phyloP scores from a whole-genome alignment of 2,888 invertebrate genomes.

The Drosophila subquinaria region DNA sequence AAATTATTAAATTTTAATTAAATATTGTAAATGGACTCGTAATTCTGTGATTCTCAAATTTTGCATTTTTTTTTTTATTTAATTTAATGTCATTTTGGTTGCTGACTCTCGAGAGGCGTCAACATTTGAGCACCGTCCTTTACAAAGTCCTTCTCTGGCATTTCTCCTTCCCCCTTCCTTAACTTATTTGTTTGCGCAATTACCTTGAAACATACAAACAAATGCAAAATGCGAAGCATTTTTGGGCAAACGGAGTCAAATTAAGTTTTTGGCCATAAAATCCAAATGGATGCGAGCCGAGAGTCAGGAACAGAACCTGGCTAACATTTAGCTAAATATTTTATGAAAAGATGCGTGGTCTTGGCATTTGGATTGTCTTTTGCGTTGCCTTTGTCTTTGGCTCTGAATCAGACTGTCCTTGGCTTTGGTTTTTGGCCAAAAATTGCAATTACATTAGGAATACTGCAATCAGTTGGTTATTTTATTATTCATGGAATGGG shows the following conservation, averaged over 20 bases:
- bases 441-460: conserved; percentile 72
- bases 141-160: neutral
- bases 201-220: conserved; percentile 51
- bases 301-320: conserved; percentile 33
- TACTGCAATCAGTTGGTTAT: conserved; percentile 55
- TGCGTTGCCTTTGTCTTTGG: conserved; percentile 36
- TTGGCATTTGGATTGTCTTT: conserved; percentile 24
- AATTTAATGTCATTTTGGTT: conserved; percentile 29
- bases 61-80: neutral
- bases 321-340: conserved; percentile 73
- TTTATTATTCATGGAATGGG: conserved; percentile 62
- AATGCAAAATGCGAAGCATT: conserved; percentile 31
- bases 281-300: conserved; percentile 53
- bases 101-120: conserved; percentile 30
- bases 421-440: conserved; percentile 20
- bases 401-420: conserved; percentile 3
- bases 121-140: conserved; percentile 37
- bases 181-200: conserved; percentile 61
- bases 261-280: conserved; percentile 71
- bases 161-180: neutral
- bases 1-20: neutral
- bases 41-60: neutral
- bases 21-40: neutral
- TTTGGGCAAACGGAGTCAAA: conserved; percentile 69
- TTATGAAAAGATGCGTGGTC: conserved; percentile 72